Evolutionary conservation across 30 jellyfish, hydroid and myxozoan species (phyloP).

Genomic region (Aurelia coerulea): DNA sequence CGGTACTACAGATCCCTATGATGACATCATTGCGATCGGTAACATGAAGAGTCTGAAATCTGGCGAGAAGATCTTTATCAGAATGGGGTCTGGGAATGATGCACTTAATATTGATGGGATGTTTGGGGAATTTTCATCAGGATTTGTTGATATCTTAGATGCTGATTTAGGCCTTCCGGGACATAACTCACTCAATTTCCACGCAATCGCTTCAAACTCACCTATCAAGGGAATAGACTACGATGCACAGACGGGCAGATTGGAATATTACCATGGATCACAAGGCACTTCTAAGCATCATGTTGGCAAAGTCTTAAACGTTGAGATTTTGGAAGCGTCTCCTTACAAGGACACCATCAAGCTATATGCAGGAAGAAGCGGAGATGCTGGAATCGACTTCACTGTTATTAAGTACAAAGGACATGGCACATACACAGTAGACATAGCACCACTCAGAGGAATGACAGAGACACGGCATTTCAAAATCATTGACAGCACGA

Average conservation of each 20-base stretch:
- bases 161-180: slow-evolving; percentile 37
- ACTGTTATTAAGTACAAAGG: slow-evolving; percentile 21
- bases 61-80: neutral
- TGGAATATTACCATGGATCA: slow-evolving; percentile 8
- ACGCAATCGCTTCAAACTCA: neutral
- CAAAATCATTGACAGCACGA: slow-evolving; percentile 27
- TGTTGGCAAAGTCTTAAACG: slow-evolving; percentile 29
- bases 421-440: slow-evolving; percentile 9
- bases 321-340: neutral
- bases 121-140: slow-evolving; percentile 5
- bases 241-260: slow-evolving; percentile 16
- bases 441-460: neutral
- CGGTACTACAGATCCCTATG: neutral
- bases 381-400: slow-evolving; percentile 14
- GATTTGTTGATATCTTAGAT: neutral
- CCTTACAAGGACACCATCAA: slow-evolving; percentile 2
- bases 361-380: slow-evolving; percentile 7
- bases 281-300: neutral
- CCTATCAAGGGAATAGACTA: slow-evolving; percentile 24
- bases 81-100: slow-evolving; percentile 23
- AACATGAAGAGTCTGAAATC: neutral
- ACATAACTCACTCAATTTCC: slow-evolving; percentile 11
- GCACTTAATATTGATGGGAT: slow-evolving; percentile 39
- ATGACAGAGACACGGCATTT: neutral
- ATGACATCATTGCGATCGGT: slow-evolving; percentile 26